Conservation (phyloP, 92 coral and sea anemone genomes). For the Blastomussa wellsi region DNA sequence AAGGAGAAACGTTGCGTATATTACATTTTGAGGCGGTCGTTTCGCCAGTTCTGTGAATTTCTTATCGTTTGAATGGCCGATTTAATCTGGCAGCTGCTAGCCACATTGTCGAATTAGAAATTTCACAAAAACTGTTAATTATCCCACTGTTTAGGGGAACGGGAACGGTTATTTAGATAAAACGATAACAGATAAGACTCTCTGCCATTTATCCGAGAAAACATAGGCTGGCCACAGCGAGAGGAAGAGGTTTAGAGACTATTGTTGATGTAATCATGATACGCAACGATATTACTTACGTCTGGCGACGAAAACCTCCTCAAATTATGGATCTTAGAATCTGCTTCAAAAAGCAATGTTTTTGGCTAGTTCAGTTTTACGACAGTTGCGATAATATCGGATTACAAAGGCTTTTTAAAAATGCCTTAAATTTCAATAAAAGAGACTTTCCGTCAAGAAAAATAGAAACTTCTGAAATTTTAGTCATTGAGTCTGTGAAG, state of each 20-base stretch:
- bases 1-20: background rate
- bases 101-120: constrained; percentile 42
- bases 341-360: background rate
- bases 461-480: background rate
- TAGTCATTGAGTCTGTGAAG: background rate
- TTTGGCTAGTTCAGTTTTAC: background rate
- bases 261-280: constrained; percentile 1
- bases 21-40: background rate
- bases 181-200: constrained; percentile 34
- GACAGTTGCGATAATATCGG: constrained; percentile 8
- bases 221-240: constrained; percentile 1
- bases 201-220: constrained; percentile 16
- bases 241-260: background rate
- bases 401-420: constrained; percentile 25
- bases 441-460: background rate
- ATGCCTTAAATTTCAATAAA: constrained; percentile 1
- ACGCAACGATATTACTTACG: background rate
- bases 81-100: constrained; percentile 32
- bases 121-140: constrained; percentile 45
- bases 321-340: background rate
- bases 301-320: background rate
- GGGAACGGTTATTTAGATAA: constrained; percentile 49
- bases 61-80: constrained; percentile 32
- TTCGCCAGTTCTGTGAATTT: constrained; percentile 4
- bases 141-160: constrained; percentile 39